Conservation (phyloP, 2,113 vertebrate species). For the Lepus europaeus region DNA sequence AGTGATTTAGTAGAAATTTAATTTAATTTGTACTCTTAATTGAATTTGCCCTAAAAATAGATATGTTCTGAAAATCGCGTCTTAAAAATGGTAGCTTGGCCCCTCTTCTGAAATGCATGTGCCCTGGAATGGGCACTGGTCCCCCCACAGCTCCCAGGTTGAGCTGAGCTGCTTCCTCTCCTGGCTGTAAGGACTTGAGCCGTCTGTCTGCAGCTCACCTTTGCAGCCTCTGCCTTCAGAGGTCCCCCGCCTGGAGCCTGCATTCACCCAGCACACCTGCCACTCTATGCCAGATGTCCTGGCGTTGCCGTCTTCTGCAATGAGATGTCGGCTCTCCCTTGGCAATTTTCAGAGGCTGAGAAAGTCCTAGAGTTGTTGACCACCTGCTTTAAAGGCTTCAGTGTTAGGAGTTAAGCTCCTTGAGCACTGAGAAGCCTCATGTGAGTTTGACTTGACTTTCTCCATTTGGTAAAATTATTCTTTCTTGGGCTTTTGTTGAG, state of each 20-base stretch:
- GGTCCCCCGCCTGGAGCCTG: not conserved
- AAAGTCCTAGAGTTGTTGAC: not conserved
- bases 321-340: not conserved
- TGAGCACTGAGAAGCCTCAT: not conserved
- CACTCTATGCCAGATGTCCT: not conserved
- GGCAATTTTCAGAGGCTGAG: not conserved
- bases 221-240: not conserved
- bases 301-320: not conserved
- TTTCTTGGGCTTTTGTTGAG: not conserved
- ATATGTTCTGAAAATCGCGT: not conserved
- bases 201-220: not conserved
- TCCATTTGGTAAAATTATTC: not conserved
- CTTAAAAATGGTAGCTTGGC: not conserved
- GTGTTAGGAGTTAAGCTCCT: not conserved
- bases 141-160: not conserved
- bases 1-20: not conserved
- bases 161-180: not conserved
- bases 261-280: not conserved
- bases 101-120: not conserved
- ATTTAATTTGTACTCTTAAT: not conserved
- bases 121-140: not conserved
- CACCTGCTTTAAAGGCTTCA: not conserved
- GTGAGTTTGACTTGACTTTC: not conserved
- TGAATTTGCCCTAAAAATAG: slow-evolving; percentile 35
- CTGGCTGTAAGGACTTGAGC: not conserved